Base-by-base conservation (phyloP, 2,797 vertebrate species). In the Chelmon rostratus region DNA sequence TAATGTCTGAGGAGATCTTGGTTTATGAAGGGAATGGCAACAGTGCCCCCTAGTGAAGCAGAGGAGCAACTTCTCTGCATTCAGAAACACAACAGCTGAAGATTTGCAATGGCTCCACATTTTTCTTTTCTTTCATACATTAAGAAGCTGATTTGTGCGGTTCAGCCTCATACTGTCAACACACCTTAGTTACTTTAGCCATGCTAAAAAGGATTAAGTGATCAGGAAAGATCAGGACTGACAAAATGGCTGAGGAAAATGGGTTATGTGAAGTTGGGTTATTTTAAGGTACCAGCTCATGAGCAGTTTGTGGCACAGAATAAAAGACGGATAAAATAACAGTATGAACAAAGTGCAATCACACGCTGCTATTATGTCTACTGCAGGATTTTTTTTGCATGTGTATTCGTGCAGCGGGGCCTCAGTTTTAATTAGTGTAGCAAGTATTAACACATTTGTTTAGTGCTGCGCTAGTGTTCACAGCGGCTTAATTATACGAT, bases 1-100 rank as follows among this genome's bases (percentile, higher is more conserved):
- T 77, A 85, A 86, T 59, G 66, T 67, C 68, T 33, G 52, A 38
- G 40, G 44, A 80, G 52, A 66, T 15, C 6, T 52, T 47, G 57
- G 35, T 79, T 78, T 5, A 82, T 75, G 61, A 84, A 90, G 82
- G 83, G 77, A 93, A 95, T 91, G 92, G 68, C 93, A 94, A 95
- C 92, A 95, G 93, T 93, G 92, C 93, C 94, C 94, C 94, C 93
- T 92, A 93, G 92, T 94, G 92, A 93, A 92, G 70, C 50, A 19
- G 59, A 74, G 8, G 0, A 1, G 87, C 53, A 86, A 88, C 49
- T 72, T 47, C 70, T 76, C 50, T 74, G 73, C 76, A 71, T 72
- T 69, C 47, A 68, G 40, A 19, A 49, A 61, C 40, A 62, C 38
- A 19, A 19, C 50, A 62, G 76, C 68, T 62, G 8, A 42, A 83